Base-by-base conservation (phyloP, 2,113 vertebrate species). In the Cyanistes caeruleus region DNA sequence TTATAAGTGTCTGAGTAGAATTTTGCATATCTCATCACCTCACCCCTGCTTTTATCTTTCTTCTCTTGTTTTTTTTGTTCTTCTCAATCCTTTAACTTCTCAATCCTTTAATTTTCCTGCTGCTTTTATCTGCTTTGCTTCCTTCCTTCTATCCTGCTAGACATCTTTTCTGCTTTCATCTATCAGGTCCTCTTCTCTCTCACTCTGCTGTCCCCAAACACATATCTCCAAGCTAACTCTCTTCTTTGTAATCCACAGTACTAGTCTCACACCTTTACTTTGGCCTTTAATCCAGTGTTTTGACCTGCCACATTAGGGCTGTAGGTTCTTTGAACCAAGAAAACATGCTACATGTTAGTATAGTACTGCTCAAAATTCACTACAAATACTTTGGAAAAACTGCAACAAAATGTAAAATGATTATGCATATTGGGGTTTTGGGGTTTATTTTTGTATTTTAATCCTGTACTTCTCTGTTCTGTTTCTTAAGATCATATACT, bases 11-110 rank as follows among this genome's bases (percentile, higher is more conserved):
- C 87, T 97, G 60, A 87, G 68, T 60, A 84, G 83, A 93, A 77
- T 94, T 96, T 94, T 96, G 80, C 93, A 56, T 93, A 97, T 95
- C 92, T 97, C 68, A 80, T 92, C 82, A 88, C 87, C 85, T 96
- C 88, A 5, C 83, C 90, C 55, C 44, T 72, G 22, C 83, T 97
- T 96, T 97, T 95, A 96, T 96, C 93, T 93, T 92, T 48, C 75
- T 90, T 94, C 55, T 84, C 51, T 35, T 81, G 33, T 67, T 73
- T 81, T 81, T 93, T 96, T 86, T 93, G 55, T 87, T 97, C 95
- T 97, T 81, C 64, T 48, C 90, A 87, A 67, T 75, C 68, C 90
- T 94, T 86, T 96, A 37, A 95, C 95, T 97, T 81, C 64, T 48
- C 90, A 87, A 67, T 75, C 68, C 90, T 94, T 86, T 96, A 37